phyloP scores from a whole-genome alignment of 2,888 invertebrate genomes.

The Thymelicus sylvestris region DNA sequence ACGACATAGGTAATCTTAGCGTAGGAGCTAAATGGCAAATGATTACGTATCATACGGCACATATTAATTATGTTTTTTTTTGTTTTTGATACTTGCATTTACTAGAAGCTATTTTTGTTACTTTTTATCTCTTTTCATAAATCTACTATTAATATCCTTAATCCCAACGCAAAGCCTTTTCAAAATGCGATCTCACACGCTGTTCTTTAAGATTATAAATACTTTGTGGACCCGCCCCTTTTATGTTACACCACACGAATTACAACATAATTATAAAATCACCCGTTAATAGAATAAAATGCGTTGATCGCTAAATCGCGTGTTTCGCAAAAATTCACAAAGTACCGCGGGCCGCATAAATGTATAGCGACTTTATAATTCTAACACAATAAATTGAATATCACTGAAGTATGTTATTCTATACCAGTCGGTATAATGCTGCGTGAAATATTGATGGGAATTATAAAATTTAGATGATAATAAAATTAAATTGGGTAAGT shows the following conservation, averaged over 20 bases:
- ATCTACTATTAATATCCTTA: no score
- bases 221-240: slow-evolving; percentile 14
- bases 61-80: no score
- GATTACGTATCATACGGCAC: no score
- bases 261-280: slow-evolving; percentile 31
- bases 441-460: neutral
- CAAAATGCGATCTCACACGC: neutral
- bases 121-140: no score
- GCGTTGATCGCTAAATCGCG: slow-evolving; percentile 23
- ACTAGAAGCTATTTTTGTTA: no score
- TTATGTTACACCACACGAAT: slow-evolving; percentile 18
- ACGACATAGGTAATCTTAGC: no score
- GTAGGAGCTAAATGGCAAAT: no score
- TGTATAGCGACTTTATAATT: neutral
- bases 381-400: neutral
- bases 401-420: neutral
- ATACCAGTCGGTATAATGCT: neutral
- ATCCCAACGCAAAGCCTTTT: neutral
- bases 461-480: no score
- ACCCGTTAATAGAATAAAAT: slow-evolving; percentile 22
- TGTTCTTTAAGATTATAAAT: neutral
- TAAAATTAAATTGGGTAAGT: no score
- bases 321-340: slow-evolving; percentile 17
- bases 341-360: slow-evolving; percentile 1
- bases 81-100: no score